These are phyloP conservation scores for Pammene fasciana DNA, from an alignment of 2,888 invertebrate species.

Conservation along the genomic window DNA sequence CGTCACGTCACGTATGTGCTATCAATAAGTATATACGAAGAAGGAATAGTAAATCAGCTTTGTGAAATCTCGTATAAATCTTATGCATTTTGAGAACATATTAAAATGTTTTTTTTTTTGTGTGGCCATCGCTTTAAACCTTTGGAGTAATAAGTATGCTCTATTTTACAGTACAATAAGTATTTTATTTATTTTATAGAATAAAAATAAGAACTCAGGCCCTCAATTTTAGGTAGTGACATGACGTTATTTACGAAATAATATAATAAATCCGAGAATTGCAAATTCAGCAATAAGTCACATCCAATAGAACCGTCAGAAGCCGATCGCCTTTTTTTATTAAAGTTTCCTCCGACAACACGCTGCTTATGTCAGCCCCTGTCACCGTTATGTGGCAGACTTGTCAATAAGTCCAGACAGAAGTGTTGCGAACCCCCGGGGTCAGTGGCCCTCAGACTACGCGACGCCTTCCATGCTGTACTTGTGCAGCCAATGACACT, in stretches of 20 bases:
- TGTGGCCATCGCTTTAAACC: too few relatives aligned
- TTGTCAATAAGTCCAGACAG: slow-evolving; percentile 38
- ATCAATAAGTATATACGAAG: background rate
- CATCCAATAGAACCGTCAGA: too few relatives aligned
- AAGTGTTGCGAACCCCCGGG: slow-evolving; percentile 46
- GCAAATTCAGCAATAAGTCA: too few relatives aligned
- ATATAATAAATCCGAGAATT: too few relatives aligned
- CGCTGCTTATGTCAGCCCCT: slow-evolving; percentile 5
- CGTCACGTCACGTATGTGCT: background rate
- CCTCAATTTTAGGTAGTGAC: too few relatives aligned
- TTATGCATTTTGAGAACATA: too few relatives aligned
- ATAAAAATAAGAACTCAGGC: too few relatives aligned
- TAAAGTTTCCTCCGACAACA: slow-evolving; percentile 15
- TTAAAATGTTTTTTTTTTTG: too few relatives aligned
- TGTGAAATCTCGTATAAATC: background rate
- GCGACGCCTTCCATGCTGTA: slow-evolving; percentile 55
- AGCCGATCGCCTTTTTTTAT: background rate
- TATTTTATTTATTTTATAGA: too few relatives aligned
- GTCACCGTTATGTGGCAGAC: slow-evolving; percentile 26
- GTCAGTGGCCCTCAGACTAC: slow-evolving; percentile 68
- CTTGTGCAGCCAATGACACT: slow-evolving; percentile 16
- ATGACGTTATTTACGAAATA: too few relatives aligned
- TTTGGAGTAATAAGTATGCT: too few relatives aligned
- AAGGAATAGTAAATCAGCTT: slow-evolving; percentile 8
- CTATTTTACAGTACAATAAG: too few relatives aligned